phyloP scores from a whole-genome alignment of 2,888 invertebrate species.

The Caenorhabditis plicata region DNA sequence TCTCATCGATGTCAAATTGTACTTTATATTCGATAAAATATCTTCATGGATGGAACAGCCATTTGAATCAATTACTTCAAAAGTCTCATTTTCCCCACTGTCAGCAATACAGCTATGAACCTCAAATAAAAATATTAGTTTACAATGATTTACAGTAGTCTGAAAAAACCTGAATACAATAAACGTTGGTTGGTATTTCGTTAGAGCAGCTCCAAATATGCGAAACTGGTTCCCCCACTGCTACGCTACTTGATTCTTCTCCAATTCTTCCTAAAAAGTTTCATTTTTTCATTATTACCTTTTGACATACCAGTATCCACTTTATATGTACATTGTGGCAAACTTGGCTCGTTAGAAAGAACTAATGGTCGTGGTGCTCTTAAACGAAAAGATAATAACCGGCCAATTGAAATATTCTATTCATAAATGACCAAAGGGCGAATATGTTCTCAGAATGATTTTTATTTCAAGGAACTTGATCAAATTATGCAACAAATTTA shows the following conservation, averaged over 20 bases:
- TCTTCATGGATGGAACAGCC: conserved; percentile 27
- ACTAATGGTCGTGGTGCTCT: conserved; percentile 17
- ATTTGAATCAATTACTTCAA: conserved; percentile 23
- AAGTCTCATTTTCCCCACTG: conserved; percentile 15
- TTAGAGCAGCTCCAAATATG: conserved; percentile 31
- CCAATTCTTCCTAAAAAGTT: conserved; percentile 10
- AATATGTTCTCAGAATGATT: too few species aligned
- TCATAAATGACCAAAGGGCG: too few species aligned
- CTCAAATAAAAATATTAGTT: not conserved
- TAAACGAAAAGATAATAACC: not conserved
- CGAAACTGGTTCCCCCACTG: conserved; percentile 28
- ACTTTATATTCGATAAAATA: conserved; percentile 21
- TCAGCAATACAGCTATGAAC: conserved; percentile 26
- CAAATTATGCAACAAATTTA: too few species aligned
- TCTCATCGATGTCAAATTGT: conserved; percentile 21
- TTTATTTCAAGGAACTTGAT: too few species aligned
- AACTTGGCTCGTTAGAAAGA: conserved; percentile 14
- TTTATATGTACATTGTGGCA: conserved; percentile 22
- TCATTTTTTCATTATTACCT: conserved; percentile 8
- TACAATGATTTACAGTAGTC: not conserved
- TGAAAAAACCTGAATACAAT: conserved; percentile 23
- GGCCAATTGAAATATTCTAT: not conserved
- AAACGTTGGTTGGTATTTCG: conserved; percentile 25
- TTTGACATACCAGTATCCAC: conserved; percentile 16
- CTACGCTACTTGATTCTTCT: conserved; percentile 9